Evolutionary conservation across 1,140 invertebrate species (phyloP).

Genomic region (Parasteatoda tepidariorum): DNA sequence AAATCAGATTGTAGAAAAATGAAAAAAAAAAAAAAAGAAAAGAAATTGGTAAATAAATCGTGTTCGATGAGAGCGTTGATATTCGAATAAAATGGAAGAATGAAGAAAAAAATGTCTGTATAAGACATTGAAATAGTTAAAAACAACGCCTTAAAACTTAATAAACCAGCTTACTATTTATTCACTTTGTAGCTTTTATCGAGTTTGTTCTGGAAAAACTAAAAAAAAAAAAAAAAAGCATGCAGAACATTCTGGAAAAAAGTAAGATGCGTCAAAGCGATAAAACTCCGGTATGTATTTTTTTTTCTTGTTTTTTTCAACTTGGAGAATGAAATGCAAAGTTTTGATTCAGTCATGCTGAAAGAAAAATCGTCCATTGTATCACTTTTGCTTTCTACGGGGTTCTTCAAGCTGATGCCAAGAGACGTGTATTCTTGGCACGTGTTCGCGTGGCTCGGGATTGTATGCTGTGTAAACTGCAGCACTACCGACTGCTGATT

Average conservation of each 20-base stretch:
- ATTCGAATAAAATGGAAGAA: not conserved
- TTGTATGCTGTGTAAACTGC: slow-evolving; percentile 51
- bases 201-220: not conserved
- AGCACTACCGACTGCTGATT: slow-evolving; percentile 47
- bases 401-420: slow-evolving; percentile 1
- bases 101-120: not conserved
- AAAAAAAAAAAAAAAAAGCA: not conserved
- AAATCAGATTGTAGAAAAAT: not conserved
- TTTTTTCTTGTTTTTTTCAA: not conserved
- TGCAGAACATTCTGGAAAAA: slow-evolving; percentile 8
- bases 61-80: slow-evolving; percentile 27
- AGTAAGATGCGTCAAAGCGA: slow-evolving; percentile 7
- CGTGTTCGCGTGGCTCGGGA: slow-evolving; percentile 3
- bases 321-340: slow-evolving; percentile 28
- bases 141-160: not conserved
- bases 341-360: slow-evolving; percentile 17
- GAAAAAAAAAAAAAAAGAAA: slow-evolving; percentile 17
- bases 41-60: slow-evolving; percentile 41
- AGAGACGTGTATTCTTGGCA: slow-evolving; percentile 38
- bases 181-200: slow-evolving; percentile 32
- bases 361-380: not conserved
- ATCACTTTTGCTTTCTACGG: not conserved
- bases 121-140: slow-evolving; percentile 8
- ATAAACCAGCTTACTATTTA: slow-evolving; percentile 17
- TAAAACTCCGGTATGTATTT: not conserved